These are phyloP conservation scores for Clupea harengus DNA, from an alignment of 2,113 vertebrate genomes.

Conservation along the genomic window DNA sequence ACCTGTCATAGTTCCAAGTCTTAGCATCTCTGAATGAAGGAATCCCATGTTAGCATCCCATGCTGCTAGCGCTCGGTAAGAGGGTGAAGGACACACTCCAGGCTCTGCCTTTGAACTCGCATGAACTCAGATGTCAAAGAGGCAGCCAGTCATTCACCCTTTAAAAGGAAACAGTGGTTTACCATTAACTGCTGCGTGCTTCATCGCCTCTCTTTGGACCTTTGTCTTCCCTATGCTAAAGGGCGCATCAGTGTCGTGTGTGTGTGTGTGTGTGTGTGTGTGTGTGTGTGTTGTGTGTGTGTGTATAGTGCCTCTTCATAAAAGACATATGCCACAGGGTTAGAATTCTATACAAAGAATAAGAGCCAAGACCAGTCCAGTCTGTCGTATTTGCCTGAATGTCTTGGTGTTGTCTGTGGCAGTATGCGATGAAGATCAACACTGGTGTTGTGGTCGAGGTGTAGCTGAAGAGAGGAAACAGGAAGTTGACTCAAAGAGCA, in stretches of 20 bases:
- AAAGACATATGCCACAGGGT: neutral
- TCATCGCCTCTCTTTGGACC: neutral
- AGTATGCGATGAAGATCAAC: neutral
- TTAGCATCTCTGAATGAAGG: neutral
- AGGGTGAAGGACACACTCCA: conserved; percentile 6
- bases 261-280: no score
- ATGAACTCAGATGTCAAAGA: conserved; percentile 34
- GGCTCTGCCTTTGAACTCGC: conserved; percentile 46
- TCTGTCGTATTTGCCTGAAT: neutral
- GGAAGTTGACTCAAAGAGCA: conserved; percentile 14
- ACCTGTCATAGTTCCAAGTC: neutral
- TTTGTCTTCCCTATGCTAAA: neutral
- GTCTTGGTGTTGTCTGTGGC: neutral
- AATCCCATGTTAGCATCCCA: neutral
- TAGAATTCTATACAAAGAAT: neutral
- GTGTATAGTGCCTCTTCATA: neutral
- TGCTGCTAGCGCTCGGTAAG: neutral
- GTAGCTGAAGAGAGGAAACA: neutral
- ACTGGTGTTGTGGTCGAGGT: neutral
- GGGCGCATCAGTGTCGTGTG: neutral
- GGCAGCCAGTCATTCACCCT: conserved; percentile 28
- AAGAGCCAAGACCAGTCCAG: neutral
- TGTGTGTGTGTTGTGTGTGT: no score
- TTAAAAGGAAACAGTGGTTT: conserved; percentile 25
- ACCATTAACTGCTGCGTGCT: conserved; percentile 30